Percentiles rank a stretch among this genome's conserved stretches.
Evolutionary conservation across 2,797 vertebrate species (phyloP).

Genomic region (Hydrolagus colliei): DNA sequence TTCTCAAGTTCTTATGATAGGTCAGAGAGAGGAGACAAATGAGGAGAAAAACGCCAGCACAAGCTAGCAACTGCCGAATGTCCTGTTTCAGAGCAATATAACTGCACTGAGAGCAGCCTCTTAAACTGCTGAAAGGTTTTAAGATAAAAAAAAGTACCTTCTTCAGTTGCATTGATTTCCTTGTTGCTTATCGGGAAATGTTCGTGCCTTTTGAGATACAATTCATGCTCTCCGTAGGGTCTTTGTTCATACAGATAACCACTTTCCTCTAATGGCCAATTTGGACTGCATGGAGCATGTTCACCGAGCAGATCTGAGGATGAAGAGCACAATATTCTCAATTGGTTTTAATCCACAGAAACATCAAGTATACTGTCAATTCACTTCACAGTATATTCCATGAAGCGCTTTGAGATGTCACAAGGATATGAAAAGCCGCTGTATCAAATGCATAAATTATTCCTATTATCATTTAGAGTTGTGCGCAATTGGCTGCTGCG

Average conservation of each 20-base stretch:
- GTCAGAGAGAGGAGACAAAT: no score
- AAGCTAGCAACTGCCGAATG: no score
- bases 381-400: no score
- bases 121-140: neutral
- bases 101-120: neutral
- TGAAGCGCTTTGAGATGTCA: no score
- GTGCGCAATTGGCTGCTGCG: no score
- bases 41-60: no score
- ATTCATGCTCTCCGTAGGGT: constrained; percentile 44
- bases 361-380: no score
- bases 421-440: no score
- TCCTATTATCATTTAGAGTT: no score
- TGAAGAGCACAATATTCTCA: constrained; percentile 14
- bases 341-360: neutral
- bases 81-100: no score
- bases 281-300: constrained; percentile 49
- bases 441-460: no score
- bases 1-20: no score
- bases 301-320: constrained; percentile 47
- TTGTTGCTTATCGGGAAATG: constrained; percentile 41
- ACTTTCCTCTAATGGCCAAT: constrained; percentile 49
- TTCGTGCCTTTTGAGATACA: constrained; percentile 53
- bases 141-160: neutral
- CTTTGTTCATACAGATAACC: constrained; percentile 45
- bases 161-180: constrained; percentile 17